These are phyloP conservation scores for Aramus guarauna DNA, from an alignment of 2,113 vertebrate genomes.

Conservation along the genomic window DNA sequence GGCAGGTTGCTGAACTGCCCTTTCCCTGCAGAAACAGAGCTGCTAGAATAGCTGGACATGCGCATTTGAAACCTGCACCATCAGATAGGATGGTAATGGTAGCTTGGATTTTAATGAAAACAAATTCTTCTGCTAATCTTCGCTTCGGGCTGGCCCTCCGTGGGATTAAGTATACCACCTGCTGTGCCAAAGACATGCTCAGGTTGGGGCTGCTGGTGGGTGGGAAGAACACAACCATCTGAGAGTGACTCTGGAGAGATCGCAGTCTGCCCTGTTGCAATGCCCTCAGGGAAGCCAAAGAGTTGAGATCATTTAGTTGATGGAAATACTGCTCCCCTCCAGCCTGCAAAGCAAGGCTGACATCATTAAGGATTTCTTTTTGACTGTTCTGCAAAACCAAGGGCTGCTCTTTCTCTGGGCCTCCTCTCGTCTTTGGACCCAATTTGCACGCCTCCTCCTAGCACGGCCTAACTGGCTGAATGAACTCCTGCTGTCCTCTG, in stretches of 20 bases:
- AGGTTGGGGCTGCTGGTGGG: conserved; percentile 36
- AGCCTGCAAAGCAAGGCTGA: not conserved
- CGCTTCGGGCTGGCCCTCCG: not conserved
- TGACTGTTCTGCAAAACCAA: not conserved
- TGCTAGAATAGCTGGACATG: not conserved
- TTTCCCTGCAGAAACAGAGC: conserved; percentile 3
- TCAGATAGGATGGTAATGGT: not conserved
- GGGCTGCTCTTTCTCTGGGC: conserved; percentile 1
- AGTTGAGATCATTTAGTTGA: not conserved
- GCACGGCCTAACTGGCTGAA: not conserved
- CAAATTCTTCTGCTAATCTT: conserved; percentile 61
- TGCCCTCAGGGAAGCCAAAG: conserved; percentile 25
- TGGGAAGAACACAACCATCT: conserved; percentile 5
- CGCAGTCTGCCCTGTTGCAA: not conserved
- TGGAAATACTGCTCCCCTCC: conserved; percentile 44
- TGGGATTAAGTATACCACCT: conserved; percentile 51
- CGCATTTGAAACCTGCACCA: not conserved
- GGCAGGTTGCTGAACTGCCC: not conserved
- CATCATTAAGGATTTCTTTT: conserved; percentile 15
- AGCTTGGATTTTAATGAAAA: conserved; percentile 57
- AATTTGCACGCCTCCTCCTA: not conserved
- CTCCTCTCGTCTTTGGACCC: not conserved
- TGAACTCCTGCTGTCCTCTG: conserved; percentile 25
- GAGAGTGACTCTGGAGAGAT: not conserved
- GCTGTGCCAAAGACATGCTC: conserved; percentile 49